Conservation (phyloP, 2,797 vertebrate species). For the Psittacula derbiana region DNA sequence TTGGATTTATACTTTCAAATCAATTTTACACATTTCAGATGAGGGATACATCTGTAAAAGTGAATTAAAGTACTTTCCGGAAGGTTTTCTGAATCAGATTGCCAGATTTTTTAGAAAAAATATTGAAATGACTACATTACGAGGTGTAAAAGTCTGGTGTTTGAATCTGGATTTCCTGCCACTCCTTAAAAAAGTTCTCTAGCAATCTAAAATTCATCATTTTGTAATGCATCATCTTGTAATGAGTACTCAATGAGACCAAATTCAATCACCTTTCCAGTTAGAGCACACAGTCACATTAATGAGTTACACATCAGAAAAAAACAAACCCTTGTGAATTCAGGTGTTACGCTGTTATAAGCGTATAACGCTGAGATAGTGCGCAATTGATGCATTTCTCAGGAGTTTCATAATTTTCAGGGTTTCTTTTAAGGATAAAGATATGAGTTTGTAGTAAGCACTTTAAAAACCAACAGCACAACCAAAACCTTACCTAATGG, state of each 20-base stretch:
- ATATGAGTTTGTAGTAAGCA: background rate
- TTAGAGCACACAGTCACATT: background rate
- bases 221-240: background rate
- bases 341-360: background rate
- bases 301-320: background rate
- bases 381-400: background rate
- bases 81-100: background rate
- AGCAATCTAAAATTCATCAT: background rate
- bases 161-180: background rate
- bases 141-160: background rate
- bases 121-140: fast-evolving
- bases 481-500: background rate
- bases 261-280: background rate
- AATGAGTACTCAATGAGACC: background rate
- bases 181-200: background rate
- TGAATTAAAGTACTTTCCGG: background rate
- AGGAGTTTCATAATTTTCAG: background rate
- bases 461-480: background rate
- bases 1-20: background rate
- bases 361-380: background rate
- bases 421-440: background rate
- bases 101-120: background rate
- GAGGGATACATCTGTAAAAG: background rate
- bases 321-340: background rate
- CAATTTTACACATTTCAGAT: background rate